phyloP scores from a whole-genome alignment of 2,113 vertebrate genomes.

The Aldabrachelys gigantea region DNA sequence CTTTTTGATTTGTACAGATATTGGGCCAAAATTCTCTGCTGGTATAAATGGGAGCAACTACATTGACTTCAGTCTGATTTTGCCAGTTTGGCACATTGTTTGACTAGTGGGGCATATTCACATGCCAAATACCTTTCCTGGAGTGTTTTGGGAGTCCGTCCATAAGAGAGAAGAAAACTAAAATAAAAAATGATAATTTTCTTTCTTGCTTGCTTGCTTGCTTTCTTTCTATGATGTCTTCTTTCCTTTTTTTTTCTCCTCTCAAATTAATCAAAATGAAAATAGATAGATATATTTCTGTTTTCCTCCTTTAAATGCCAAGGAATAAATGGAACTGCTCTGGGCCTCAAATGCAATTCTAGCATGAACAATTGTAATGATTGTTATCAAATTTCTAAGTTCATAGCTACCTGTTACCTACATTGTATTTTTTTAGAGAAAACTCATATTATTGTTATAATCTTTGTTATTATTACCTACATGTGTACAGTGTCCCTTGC shows the following conservation, averaged over 20 bases:
- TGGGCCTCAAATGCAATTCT: not conserved
- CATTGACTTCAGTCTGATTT: not conserved
- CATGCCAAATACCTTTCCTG: not conserved
- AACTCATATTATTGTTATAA: not conserved
- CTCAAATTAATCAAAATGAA: not conserved
- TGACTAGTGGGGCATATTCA: not conserved
- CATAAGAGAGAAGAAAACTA: not conserved
- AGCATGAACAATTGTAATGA: not conserved
- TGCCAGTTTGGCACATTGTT: not conserved
- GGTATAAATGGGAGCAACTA: not conserved
- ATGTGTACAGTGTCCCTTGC: not conserved
- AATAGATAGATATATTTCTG: not conserved
- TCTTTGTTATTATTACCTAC: not conserved
- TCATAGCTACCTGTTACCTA: not conserved
- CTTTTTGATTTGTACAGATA: not conserved
- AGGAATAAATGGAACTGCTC: not conserved
- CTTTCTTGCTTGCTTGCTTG: not conserved
- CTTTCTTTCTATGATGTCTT: not conserved
- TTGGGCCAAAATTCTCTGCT: not conserved
- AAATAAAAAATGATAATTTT: not conserved
- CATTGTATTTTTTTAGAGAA: not conserved
- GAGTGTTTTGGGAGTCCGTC: not conserved
- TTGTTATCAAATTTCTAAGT: not conserved
- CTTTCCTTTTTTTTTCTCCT: not conserved
- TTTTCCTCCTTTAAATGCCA: not conserved